Evolutionary conservation across 2,113 vertebrate species (phyloP).

Genomic region (Bufo gargarizans): DNA sequence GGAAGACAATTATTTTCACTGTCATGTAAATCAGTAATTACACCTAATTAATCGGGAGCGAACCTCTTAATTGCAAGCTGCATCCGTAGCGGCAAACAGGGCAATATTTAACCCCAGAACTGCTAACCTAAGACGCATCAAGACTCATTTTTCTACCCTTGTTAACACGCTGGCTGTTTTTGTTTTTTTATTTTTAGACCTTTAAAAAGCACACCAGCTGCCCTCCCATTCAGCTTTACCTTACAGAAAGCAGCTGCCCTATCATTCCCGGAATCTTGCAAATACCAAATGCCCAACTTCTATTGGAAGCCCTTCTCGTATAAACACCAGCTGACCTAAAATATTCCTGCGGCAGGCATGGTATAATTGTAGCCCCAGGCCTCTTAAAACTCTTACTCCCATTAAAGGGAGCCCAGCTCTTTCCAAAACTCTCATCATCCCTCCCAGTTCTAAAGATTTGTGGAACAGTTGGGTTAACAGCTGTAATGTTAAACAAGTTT

Average conservation of each 20-base stretch:
- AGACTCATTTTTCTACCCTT: background rate
- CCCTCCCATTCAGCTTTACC: background rate
- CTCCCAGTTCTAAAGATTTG: slow-evolving; percentile 17
- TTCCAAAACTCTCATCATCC: slow-evolving; percentile 13
- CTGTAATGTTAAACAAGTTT: slow-evolving; percentile 21
- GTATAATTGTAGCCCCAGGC: slow-evolving; percentile 26
- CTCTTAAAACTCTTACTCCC: slow-evolving; percentile 30
- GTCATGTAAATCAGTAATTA: slow-evolving; percentile 41
- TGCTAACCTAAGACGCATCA: background rate
- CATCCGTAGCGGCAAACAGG: slow-evolving; percentile 13
- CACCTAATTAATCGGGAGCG: slow-evolving; percentile 41
- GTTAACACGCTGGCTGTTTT: background rate
- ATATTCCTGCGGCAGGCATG: background rate
- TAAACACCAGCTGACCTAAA: slow-evolving; percentile 41
- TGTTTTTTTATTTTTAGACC: background rate
- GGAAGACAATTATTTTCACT: slow-evolving; percentile 39
- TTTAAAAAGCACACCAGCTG: background rate
- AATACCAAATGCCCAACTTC: slow-evolving; percentile 27
- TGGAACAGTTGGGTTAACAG: slow-evolving; percentile 33
- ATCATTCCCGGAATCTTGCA: background rate
- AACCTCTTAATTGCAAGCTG: slow-evolving; percentile 34
- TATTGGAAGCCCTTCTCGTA: slow-evolving; percentile 22
- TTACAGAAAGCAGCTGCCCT: slow-evolving; percentile 11
- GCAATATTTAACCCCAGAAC: slow-evolving; percentile 22
- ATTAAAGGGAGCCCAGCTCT: slow-evolving; percentile 17